Evolutionary conservation across 2,113 vertebrate genomes (phyloP).

Genomic region (Progne subis): DNA sequence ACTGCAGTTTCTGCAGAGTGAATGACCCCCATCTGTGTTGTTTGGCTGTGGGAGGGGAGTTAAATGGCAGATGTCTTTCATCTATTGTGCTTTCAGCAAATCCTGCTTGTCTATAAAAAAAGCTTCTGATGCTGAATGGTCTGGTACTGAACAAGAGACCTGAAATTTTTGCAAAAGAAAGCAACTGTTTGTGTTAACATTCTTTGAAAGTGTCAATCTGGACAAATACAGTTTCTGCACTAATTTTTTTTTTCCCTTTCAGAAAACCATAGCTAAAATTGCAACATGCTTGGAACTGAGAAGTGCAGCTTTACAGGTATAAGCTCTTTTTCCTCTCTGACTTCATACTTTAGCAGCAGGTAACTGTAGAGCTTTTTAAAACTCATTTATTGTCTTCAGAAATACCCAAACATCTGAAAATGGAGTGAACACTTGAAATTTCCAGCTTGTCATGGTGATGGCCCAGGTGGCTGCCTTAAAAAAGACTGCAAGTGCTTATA

Average conservation of each 20-base stretch:
- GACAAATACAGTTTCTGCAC: background rate
- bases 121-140: background rate
- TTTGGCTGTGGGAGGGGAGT: background rate
- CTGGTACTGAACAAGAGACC: background rate
- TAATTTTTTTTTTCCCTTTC: background rate
- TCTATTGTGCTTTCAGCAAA: background rate
- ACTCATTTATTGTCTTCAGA: background rate
- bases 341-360: background rate
- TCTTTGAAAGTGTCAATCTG: background rate
- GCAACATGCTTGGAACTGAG: conserved; percentile 97
- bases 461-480: background rate
- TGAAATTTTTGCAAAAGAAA: background rate
- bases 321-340: background rate
- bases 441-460: background rate
- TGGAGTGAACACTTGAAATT: background rate
- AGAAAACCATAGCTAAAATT: conserved; percentile 97
- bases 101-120: background rate
- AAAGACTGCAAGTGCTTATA: background rate
- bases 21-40: background rate
- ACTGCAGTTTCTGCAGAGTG: background rate
- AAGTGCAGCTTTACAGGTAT: conserved; percentile 93
- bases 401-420: background rate
- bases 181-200: background rate
- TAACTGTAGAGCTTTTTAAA: background rate
- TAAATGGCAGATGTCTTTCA: background rate